A percentile compares a stretch with the other conserved stretches of the same genome.
phyloP scores from a whole-genome alignment of 2,113 vertebrate genomes.

The Seriola rivoliana region DNA sequence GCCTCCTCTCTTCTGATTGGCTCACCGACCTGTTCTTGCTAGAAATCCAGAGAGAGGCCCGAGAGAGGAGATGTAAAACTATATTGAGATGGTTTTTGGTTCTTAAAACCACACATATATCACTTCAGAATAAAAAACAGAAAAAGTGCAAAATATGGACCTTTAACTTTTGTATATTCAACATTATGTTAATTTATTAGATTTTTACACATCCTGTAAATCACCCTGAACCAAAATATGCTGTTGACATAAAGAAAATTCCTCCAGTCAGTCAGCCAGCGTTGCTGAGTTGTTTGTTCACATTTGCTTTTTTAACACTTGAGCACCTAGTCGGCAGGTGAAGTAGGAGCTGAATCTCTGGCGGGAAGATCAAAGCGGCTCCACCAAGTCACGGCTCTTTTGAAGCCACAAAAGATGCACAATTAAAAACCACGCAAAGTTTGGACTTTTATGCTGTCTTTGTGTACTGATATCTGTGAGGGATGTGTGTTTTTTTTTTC shows the following conservation, averaged over 20 bases:
- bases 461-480: slow-evolving; percentile 11
- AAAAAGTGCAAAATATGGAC: too few relatives aligned
- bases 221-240: background rate
- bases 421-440: slow-evolving; percentile 28
- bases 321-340: background rate
- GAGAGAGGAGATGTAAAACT: too few relatives aligned
- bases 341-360: background rate
- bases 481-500: background rate
- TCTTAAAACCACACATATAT: too few relatives aligned
- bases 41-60: too few relatives aligned
- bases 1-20: too few relatives aligned
- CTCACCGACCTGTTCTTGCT: too few relatives aligned
- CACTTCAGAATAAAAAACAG: too few relatives aligned
- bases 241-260: background rate
- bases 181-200: too few relatives aligned
- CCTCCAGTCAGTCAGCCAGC: background rate
- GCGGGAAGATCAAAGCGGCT: slow-evolving; percentile 38
- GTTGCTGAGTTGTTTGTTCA: background rate
- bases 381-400: background rate
- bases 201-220: too few relatives aligned
- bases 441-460: background rate
- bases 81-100: too few relatives aligned
- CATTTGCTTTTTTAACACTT: background rate
- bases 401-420: slow-evolving; percentile 34
- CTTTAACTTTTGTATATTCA: too few relatives aligned